Percentiles rank a stretch among this genome's conserved stretches.
These are phyloP conservation scores for Ellobius talpinus DNA, from an alignment of 2,113 vertebrate genomes.

Conservation along the genomic window DNA sequence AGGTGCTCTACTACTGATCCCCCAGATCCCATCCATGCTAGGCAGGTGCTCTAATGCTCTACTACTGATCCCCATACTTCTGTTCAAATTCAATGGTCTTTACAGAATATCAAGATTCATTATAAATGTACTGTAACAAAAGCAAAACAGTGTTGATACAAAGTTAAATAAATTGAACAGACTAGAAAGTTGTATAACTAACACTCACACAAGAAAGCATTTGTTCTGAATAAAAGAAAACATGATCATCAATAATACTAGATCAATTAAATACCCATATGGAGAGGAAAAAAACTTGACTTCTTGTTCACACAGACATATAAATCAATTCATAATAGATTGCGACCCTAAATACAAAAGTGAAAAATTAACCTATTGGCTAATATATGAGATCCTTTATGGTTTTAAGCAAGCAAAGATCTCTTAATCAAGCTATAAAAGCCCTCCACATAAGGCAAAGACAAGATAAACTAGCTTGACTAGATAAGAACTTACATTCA, in stretches of 20 bases:
- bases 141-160: neutral
- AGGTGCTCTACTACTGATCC: too few relatives aligned
- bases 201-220: neutral
- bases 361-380: neutral
- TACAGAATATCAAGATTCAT: neutral
- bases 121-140: neutral
- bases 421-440: conserved; percentile 21
- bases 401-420: neutral
- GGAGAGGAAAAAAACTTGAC: neutral
- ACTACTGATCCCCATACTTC: neutral
- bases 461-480: neutral
- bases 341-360: neutral
- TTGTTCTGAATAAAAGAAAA: neutral
- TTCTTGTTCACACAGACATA: conserved; percentile 12
- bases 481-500: neutral
- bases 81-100: too few relatives aligned
- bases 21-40: too few relatives aligned
- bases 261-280: neutral
- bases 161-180: neutral
- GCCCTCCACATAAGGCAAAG: neutral
- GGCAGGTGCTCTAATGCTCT: neutral
- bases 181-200: neutral
- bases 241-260: neutral
- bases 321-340: conserved; percentile 13
- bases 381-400: neutral